Evolutionary conservation across 2,797 vertebrate genomes (phyloP).

Genomic region (Fistularia commersonii): DNA sequence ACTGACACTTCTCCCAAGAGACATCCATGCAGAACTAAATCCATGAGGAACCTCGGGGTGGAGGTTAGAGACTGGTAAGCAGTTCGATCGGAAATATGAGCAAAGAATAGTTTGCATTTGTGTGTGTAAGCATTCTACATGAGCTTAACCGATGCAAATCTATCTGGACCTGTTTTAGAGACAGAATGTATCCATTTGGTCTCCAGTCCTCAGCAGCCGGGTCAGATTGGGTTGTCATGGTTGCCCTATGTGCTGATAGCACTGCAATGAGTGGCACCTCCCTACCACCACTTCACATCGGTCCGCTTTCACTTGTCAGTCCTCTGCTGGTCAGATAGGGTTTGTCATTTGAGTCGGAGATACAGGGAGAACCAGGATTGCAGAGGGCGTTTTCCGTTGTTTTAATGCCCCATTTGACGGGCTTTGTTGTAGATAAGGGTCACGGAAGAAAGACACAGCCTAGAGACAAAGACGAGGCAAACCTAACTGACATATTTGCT

Average conservation of each 20-base stretch:
- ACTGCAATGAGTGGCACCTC: constrained; percentile 79
- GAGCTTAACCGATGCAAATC: constrained; percentile 10
- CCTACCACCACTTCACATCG: constrained; percentile 76
- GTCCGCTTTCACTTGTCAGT: constrained; percentile 74
- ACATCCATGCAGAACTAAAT: not conserved
- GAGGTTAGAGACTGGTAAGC: constrained; percentile 31
- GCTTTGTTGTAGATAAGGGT: constrained; percentile 72
- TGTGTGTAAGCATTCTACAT: constrained; percentile 11
- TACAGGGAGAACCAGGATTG: constrained; percentile 31
- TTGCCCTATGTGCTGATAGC: constrained; percentile 73
- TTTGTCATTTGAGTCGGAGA: constrained; percentile 83
- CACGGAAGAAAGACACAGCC: constrained; percentile 66
- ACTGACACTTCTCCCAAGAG: too few relatives aligned
- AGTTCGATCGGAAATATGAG: constrained; percentile 19
- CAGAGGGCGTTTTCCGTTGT: constrained; percentile 37
- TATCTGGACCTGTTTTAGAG: constrained; percentile 40
- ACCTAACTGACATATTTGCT: constrained; percentile 74
- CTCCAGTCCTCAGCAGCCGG: constrained; percentile 66
- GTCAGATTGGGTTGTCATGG: constrained; percentile 75
- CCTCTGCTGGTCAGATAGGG: constrained; percentile 72
- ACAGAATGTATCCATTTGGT: constrained; percentile 48
- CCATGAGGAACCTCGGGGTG: constrained; percentile 29
- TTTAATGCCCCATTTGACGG: constrained; percentile 56
- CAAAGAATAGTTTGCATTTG: constrained; percentile 33
- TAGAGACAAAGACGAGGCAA: constrained; percentile 52